phyloP scores from a whole-genome alignment of 2,113 vertebrate species.

The Genyomyrus donnyi region DNA sequence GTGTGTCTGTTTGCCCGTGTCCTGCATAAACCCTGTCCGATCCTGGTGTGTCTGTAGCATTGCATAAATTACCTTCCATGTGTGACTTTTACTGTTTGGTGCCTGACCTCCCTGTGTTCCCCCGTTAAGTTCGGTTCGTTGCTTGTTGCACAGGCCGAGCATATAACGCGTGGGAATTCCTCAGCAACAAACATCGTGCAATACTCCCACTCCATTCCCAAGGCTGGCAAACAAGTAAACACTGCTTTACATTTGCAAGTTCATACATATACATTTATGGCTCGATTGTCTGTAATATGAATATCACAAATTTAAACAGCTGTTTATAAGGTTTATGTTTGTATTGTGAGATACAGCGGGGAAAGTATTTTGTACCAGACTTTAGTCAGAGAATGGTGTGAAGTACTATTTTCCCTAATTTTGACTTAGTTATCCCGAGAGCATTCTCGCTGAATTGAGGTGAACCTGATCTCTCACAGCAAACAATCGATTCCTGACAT shows the following conservation, averaged over 20 bases:
- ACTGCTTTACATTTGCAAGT: neutral
- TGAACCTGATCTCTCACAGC: neutral
- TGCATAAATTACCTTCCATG: too few relatives aligned
- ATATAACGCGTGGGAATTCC: neutral
- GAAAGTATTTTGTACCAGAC: neutral
- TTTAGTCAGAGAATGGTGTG: neutral
- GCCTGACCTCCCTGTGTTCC: too few relatives aligned
- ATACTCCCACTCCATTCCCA: neutral
- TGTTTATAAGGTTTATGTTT: neutral
- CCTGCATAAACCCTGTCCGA: too few relatives aligned
- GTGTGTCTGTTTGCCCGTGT: too few relatives aligned
- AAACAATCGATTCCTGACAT: neutral
- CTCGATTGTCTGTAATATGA: neutral
- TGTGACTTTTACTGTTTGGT: too few relatives aligned
- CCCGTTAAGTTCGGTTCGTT: too few relatives aligned
- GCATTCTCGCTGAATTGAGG: neutral
- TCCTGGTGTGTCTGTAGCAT: too few relatives aligned
- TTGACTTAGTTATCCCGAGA: neutral
- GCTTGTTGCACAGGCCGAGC: neutral
- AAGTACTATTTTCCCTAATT: neutral
- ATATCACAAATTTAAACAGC: neutral
- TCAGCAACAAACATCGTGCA: neutral
- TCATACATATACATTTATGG: neutral
- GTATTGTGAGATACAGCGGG: neutral
- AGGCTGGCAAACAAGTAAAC: neutral